Evolutionary conservation across 2,888 invertebrate species (phyloP), one percentile per base, ranked within the genome.

Genomic region (Cephus pygmeus): DNA sequence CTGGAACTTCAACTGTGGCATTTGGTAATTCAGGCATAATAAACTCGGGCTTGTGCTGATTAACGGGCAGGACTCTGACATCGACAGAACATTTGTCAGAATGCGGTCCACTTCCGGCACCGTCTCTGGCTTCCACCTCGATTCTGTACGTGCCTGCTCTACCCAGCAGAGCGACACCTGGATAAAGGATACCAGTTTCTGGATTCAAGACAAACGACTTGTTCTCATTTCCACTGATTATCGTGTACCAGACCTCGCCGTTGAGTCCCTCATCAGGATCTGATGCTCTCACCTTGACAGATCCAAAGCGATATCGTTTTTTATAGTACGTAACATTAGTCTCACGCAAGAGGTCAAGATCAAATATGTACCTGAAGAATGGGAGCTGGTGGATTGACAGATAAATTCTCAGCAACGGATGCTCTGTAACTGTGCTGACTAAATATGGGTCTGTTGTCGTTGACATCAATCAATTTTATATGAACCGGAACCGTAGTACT

Each of bases 361-460:
- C 69, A 56, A 15, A 15, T 15, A 4, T 12, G 75, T 83, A 90
- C 91, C 85, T 97, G 96, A 15, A 98, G 90, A 75, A 98, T 94
- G 1, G 96, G 95, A 0, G 97, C 95, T 0, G 97, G 96, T 0
- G 97, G 97, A 88, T 95, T 94, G 31, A 96, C 91, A 15, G 96
- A 94, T 0, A 96, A 93, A 90, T 97, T 97, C 90, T 98, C 98
- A 0, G 96, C 96, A 23, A 98, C 96, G 0, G 95, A 96, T 1
- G 96, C 95, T 84, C 95, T 94, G 91, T 97, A 98, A 12, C 94
- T 94, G 74, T 94, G 94, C 84, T 96, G 95, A 0, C 94, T 94
- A 91, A 98, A 98, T 73, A 94, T 92, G 0, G 98, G 98, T 0
- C 95, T 92, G 91, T 98, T 97, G 91, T 98, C 98, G 91, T 98